Conservation (phyloP, 2,888 invertebrate species). For the Leucophora obtusa region DNA sequence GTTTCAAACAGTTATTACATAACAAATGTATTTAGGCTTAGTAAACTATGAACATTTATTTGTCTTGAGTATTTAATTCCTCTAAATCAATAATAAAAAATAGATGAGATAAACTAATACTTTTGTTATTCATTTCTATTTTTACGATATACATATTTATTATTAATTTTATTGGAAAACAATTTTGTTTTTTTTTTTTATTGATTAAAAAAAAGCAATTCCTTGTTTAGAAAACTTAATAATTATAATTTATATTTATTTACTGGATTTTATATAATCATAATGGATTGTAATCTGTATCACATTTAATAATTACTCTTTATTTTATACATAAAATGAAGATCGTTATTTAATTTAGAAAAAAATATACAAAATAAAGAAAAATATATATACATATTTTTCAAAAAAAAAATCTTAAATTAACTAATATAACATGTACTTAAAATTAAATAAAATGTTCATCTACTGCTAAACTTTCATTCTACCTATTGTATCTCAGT, state of each 20-base stretch:
- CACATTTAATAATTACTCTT: slow-evolving; percentile 54
- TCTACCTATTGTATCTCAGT: slow-evolving; percentile 59
- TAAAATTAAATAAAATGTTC: slow-evolving; percentile 34
- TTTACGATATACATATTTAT: too few species aligned
- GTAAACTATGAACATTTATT: background rate
- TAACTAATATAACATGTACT: slow-evolving; percentile 31
- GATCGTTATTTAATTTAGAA: background rate
- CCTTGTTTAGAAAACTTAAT: slow-evolving; percentile 1
- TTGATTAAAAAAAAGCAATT: background rate
- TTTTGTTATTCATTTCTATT: background rate
- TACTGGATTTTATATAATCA: slow-evolving; percentile 40
- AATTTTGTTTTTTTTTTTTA: background rate
- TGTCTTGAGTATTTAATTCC: background rate
- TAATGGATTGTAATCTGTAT: slow-evolving; percentile 61
- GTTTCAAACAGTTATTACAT: slow-evolving; percentile 2
- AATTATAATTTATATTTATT: slow-evolving; percentile 26
- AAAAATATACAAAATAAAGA: slow-evolving; percentile 36
- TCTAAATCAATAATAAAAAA: background rate
- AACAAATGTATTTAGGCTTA: background rate
- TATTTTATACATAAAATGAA: slow-evolving; percentile 11
- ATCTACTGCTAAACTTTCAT: slow-evolving; percentile 62
- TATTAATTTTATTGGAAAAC: background rate
- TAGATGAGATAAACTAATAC: background rate
- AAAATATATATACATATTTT: slow-evolving; percentile 9
- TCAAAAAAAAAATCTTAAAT: slow-evolving; percentile 44